Conservation (phyloP, 2,113 vertebrate genomes). For the Ammospiza nelsoni region DNA sequence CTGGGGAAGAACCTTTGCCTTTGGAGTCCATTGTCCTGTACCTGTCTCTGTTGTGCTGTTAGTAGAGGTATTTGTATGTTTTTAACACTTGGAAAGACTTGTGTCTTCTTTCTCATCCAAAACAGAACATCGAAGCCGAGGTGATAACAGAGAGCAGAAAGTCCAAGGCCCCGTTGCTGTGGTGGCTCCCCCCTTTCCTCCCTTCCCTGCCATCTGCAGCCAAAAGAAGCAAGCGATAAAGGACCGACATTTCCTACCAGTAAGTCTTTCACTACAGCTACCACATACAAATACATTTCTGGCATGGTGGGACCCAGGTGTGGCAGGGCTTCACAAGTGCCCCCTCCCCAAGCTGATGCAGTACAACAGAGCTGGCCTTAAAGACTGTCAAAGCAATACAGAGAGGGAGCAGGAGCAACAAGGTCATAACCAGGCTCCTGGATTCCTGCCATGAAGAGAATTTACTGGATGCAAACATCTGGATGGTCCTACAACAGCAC, state of each 20-base stretch:
- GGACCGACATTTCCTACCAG: constrained; percentile 82
- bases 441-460: neutral
- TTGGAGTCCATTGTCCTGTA: neutral
- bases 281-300: accelerated
- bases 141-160: constrained; percentile 81
- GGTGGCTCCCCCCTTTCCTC: constrained; percentile 83
- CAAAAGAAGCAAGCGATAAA: constrained; percentile 86
- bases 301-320: neutral
- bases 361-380: neutral
- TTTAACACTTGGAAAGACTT: neutral
- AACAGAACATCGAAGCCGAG: constrained; percentile 81
- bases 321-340: neutral
- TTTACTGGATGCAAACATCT: neutral
- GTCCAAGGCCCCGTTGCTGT: constrained; percentile 77
- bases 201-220: constrained; percentile 77
- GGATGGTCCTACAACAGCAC: neutral
- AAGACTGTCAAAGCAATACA: neutral
- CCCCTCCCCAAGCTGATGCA: neutral
- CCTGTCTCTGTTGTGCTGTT: neutral
- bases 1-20: neutral
- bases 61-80: neutral
- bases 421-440: neutral
- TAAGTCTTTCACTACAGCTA: constrained; percentile 67
- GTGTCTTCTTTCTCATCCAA: constrained; percentile 41
- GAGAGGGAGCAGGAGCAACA: neutral